Base-by-base conservation (phyloP, 2,888 invertebrate species). In the Hecatera dysodea region DNA sequence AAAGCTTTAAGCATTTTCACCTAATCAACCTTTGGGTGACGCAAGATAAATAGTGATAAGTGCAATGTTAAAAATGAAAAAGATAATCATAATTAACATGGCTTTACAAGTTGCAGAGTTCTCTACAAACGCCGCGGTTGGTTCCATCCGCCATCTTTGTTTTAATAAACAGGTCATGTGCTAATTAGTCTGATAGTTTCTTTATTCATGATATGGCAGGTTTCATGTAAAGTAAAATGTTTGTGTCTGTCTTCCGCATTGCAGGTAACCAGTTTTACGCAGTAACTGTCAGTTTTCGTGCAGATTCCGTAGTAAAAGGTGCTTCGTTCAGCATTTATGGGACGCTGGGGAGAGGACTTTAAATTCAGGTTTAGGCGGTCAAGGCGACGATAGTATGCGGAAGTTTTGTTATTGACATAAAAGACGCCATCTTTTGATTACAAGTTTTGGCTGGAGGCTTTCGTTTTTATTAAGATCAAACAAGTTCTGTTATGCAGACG, bases 141-240 rank as follows among this genome's bases (percentile, higher is more conserved):
- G 19, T 3, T 22, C 5, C 22, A 6, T 17, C 42, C n/a, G 55
- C 55, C 17, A 70, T 78, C 44, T 52, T 72, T 79, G 57, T 48
- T 55, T 55, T 55, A 60, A 65, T 55, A 60, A 73, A 60, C 79
- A 66, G 50, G 74, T 48, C 74, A 12, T 66, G 67, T 48, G 75
- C 46, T 79, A 66, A 79, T 76, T 76, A 74, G 39, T 12, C 1
- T 36, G 46, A 74, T 60, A 74, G 60, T 74, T 74, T 46, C 33
- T 79, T 79, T 79, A 79, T 74, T 76, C 75, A 76, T 74, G 55
- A 33, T 57, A 61, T 76, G 60, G 27, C 57, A 63, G 52, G 62
- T 44, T 53, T 44, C 56, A 50, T 56, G 72, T 27, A 44, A 67
- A 75, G n/a, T 72, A 27, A 46, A 78, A 57, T 11, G 33, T 22